Evolutionary conservation across 2,888 invertebrate genomes (phyloP), one percentile per base, ranked within the genome.

Genomic region (Drosophila emarginata): DNA sequence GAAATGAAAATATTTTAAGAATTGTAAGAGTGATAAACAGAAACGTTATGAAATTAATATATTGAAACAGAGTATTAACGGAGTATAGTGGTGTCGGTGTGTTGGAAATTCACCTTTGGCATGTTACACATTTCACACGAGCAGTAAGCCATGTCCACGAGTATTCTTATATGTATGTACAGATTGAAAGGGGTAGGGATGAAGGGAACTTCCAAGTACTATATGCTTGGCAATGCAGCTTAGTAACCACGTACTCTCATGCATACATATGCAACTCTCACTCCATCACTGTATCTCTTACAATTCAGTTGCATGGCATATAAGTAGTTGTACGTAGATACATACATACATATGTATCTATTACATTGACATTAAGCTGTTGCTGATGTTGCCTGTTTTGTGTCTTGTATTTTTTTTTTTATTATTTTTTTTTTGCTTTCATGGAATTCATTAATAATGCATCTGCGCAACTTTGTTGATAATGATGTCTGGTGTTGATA

Each of bases 381-480:
- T 50, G 50, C 23, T 23, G 45, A 5, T 53, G 26, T 57, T 61
- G 60, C 26, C 23, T 57, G 21, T 21, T 7, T 39, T 57, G 18
- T 61, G 61, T 62, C 77, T 80, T 63, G 79, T 73, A 63, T 28
- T 28, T 28, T 37, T 21, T 37, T 3, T 53, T 53, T 11, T 23
- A 12, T 21, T 26, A 23, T 26, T 60, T 12, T 63, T 50, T 61
- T 63, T 62, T 69, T 67, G 56, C 39, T 80, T 79, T 78, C 64
- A 82, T 73, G 63, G 72, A 82, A 75, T 78, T 78, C 86, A 82
- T 85, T 80, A 78, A 78, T 78, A 82, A 78, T 77, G 76, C 78
- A 74, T 62, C 71, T 64, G 70, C 58, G 68, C 60, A 82, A 37
- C 71, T 74, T 50, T 52, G 37, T 32, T 56, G 60, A 37, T 74